These are phyloP conservation scores for Plutella xylostella DNA, from an alignment of 2,888 invertebrate species.

Conservation along the genomic window DNA sequence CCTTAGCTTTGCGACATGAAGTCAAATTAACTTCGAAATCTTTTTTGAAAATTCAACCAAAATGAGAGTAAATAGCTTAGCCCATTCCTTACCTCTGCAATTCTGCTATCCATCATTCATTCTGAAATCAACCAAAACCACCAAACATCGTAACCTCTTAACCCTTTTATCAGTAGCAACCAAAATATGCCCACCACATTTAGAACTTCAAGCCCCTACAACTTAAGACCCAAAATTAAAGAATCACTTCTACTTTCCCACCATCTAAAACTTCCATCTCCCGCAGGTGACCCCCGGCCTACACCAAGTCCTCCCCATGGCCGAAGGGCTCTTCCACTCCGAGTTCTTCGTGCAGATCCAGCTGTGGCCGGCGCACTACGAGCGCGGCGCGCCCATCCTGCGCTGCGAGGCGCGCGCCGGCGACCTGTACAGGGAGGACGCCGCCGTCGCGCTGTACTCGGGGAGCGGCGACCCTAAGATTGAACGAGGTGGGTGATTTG, in stretches of 20 bases:
- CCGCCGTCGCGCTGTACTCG: slow-evolving; percentile 71
- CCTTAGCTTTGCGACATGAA: too few relatives aligned
- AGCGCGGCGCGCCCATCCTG: slow-evolving; percentile 73
- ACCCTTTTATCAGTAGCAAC: too few relatives aligned
- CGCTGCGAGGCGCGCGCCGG: slow-evolving; percentile 75
- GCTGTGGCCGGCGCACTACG: slow-evolving; percentile 72
- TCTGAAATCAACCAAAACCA: too few relatives aligned
- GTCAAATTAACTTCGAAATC: too few relatives aligned
- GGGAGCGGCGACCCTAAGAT: slow-evolving; percentile 77
- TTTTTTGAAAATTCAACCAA: too few relatives aligned
- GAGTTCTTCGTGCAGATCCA: slow-evolving; percentile 72
- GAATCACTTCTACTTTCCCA: too few relatives aligned
- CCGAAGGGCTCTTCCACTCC: slow-evolving; percentile 68
- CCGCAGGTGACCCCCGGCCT: slow-evolving; percentile 55
- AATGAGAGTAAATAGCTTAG: too few relatives aligned
- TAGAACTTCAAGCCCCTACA: too few relatives aligned
- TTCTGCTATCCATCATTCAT: too few relatives aligned
- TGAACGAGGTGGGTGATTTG: slow-evolving; percentile 81
- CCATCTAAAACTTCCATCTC: slow-evolving; percentile 13
- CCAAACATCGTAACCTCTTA: too few relatives aligned
- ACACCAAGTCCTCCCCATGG: slow-evolving; percentile 48
- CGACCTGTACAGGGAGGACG: slow-evolving; percentile 71
- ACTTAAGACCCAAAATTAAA: not conserved
- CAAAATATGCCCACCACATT: too few relatives aligned
- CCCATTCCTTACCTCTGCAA: too few relatives aligned